Evolutionary conservation across 2,113 vertebrate genomes (phyloP).

Genomic region (Athene noctua): DNA sequence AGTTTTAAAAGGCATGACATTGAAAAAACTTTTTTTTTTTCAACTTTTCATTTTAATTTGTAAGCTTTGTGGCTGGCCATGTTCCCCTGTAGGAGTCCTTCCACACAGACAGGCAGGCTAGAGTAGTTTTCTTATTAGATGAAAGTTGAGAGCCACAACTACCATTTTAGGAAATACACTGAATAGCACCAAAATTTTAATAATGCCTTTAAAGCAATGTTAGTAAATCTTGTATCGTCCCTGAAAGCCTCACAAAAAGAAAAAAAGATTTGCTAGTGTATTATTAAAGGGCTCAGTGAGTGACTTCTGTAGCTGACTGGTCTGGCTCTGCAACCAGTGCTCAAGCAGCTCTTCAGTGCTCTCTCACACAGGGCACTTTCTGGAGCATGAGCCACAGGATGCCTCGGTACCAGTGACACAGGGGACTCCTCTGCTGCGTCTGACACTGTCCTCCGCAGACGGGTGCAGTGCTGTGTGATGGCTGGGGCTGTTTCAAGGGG

Average conservation of each 20-base stretch:
- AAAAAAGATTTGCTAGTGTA: background rate
- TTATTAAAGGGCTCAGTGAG: background rate
- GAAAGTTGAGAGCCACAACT: background rate
- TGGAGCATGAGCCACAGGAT: background rate
- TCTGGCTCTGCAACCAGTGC: background rate
- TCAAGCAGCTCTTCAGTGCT: background rate
- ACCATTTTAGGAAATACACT: background rate
- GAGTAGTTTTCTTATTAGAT: background rate
- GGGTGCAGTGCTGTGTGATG: rapidly evolving
- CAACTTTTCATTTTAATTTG: background rate
- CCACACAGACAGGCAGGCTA: background rate
- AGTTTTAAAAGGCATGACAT: background rate
- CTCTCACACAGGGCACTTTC: too few relatives aligned
- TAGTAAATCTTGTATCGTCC: background rate
- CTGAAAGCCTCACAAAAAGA: background rate
- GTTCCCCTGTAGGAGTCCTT: background rate
- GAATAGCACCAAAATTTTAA: background rate
- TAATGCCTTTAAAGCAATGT: background rate
- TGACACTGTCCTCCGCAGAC: too few relatives aligned
- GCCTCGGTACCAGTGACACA: rapidly evolving
- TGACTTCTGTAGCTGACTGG: background rate
- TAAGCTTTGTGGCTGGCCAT: background rate
- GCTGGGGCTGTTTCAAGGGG: background rate
- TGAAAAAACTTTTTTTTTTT: background rate
- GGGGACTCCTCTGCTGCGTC: background rate